These are phyloP conservation scores for Hormaphis cornu DNA, from an alignment of 1,140 invertebrate genomes.

Conservation along the genomic window DNA sequence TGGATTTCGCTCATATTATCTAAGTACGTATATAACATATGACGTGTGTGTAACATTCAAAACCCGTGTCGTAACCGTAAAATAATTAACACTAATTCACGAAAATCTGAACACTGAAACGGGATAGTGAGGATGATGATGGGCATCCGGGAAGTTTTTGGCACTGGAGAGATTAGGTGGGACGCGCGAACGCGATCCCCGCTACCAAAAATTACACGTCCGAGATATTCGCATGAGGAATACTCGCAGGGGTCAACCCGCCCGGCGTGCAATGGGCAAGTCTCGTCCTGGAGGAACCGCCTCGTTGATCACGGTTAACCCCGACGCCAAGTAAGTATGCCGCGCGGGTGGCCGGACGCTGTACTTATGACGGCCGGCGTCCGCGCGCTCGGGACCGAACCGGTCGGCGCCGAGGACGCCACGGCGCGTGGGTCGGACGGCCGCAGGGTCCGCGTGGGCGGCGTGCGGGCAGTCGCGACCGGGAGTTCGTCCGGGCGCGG, in stretches of 20 bases:
- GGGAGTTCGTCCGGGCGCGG: background rate
- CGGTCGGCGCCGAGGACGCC: too few species aligned
- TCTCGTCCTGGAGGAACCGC: slow-evolving; percentile 58
- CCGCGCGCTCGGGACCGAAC: background rate
- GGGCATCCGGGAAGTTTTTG: too few species aligned
- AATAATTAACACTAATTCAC: too few species aligned
- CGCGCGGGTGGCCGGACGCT: background rate
- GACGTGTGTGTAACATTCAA: too few species aligned
- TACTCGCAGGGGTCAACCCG: slow-evolving; percentile 62
- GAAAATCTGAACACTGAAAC: too few species aligned
- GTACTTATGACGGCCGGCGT: background rate
- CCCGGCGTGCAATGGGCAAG: slow-evolving; percentile 60
- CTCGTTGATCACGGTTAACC: slow-evolving; percentile 56
- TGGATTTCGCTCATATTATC: too few species aligned
- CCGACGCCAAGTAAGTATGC: slow-evolving; percentile 58
- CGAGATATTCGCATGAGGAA: slow-evolving; percentile 60
- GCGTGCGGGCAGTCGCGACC: accelerated
- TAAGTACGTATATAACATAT: too few species aligned
- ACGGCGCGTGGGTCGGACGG: accelerated
- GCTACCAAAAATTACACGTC: slow-evolving; percentile 58
- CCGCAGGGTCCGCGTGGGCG: background rate
- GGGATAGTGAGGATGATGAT: too few species aligned
- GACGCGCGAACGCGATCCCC: slow-evolving; percentile 32
- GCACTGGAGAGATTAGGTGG: slow-evolving; percentile 6
- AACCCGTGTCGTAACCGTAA: too few species aligned